These are phyloP conservation scores for Podotricha telesiphe DNA, from an alignment of 2,888 invertebrate genomes.

Conservation along the genomic window DNA sequence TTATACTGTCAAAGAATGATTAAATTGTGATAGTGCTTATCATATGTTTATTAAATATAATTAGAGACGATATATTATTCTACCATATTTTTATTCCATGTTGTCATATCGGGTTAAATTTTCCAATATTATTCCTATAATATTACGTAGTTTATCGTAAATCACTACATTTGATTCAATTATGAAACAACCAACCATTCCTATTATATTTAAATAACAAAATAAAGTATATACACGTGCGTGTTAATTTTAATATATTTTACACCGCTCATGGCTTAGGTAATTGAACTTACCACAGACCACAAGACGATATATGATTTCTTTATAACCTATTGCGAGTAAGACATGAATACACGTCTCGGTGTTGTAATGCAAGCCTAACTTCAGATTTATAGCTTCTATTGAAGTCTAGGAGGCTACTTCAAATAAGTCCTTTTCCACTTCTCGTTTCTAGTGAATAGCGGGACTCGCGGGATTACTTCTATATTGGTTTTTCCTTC, in stretches of 20 bases:
- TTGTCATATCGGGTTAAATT: conserved; percentile 11
- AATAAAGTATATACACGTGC: not conserved
- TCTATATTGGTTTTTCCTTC: conserved; percentile 16
- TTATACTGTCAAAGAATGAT: not conserved
- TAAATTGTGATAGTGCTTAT: conserved; percentile 7
- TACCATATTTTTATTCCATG: conserved; percentile 19
- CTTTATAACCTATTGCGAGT: conserved; percentile 20
- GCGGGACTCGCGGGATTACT: conserved; percentile 54
- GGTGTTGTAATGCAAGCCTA: conserved; percentile 12
- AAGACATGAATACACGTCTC: conserved; percentile 7
- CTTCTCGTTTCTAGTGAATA: conserved; percentile 44
- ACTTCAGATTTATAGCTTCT: conserved; percentile 24
- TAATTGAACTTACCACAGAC: conserved; percentile 16
- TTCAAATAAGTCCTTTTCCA: conserved; percentile 20
- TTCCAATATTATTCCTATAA: conserved; percentile 14
- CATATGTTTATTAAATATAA: conserved; percentile 15
- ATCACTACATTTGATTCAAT: not conserved
- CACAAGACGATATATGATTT: conserved; percentile 2
- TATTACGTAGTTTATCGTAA: conserved; percentile 7
- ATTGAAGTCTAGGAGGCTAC: conserved; percentile 9
- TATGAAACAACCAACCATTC: not conserved
- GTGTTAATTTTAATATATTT: conserved; percentile 9
- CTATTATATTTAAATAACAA: not conserved
- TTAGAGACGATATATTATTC: not conserved
- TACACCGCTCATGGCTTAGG: not conserved